Percentiles rank a stretch among this genome's conserved stretches.
Conservation (phyloP, 2,888 invertebrate species). For the Anagyrus pseudococci region DNA sequence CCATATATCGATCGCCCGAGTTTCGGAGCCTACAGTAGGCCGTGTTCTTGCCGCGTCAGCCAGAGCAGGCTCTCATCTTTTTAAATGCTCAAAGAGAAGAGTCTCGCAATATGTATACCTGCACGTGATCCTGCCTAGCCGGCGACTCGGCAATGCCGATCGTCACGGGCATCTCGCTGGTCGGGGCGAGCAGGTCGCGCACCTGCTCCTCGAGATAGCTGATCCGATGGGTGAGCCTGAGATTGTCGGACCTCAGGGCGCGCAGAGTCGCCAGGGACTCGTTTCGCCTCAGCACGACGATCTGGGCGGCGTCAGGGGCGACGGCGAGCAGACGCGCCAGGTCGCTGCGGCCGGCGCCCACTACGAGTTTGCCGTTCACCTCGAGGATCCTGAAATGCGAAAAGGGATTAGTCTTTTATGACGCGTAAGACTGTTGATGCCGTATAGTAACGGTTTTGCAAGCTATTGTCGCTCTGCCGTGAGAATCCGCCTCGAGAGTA, state of each 20-base stretch:
- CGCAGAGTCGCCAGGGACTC: conserved; percentile 55
- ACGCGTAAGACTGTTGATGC: no score
- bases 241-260: conserved; percentile 76
- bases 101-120: no score
- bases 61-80: no score
- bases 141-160: conserved; percentile 43
- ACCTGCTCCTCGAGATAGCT: conserved; percentile 91
- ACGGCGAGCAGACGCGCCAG: conserved; percentile 71
- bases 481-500: no score
- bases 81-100: no score
- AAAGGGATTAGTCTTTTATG: no score
- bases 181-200: conserved; percentile 54
- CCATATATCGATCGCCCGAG: no score
- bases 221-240: conserved; percentile 84
- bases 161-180: conserved; percentile 45
- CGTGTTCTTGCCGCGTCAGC: no score
- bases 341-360: conserved; percentile 75
- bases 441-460: no score
- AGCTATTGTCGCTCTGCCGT: no score
- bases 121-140: conserved; percentile 53
- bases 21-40: no score
- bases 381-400: conserved; percentile 77
- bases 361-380: conserved; percentile 79
- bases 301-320: conserved; percentile 69
- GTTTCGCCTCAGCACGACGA: conserved; percentile 68